Evolutionary conservation across 2,797 vertebrate genomes (phyloP), one percentile per base, ranked within the genome.

Genomic region (Smutsia temminckii): DNA sequence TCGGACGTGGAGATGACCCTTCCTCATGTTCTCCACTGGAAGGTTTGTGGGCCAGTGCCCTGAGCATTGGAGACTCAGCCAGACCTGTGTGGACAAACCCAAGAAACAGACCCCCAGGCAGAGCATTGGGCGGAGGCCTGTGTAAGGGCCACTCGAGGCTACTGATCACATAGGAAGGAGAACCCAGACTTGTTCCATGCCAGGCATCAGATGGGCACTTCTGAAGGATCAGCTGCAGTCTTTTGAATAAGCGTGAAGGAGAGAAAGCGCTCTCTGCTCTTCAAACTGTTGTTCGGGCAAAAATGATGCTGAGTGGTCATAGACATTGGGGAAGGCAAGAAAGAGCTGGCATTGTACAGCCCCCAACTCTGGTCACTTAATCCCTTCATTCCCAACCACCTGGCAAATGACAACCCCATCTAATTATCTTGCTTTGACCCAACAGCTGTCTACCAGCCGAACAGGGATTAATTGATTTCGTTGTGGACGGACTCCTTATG

Each of bases 381-480:
- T 97, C 72, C 64, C 95, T 55, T 97, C 97, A 85, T 96, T 92
- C 90, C 88, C 94, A 87, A 49, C 91, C 95, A 96, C 95, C 95
- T 97, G 89, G 87, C 96, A 97, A 97, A 91, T 86, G 97, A 77
- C 8, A 21, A 93, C 96, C 85, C 57, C 59, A 3, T 91, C 91
- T 97, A 97, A 98, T 98, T 98, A 98, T 97, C 95, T 83, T 94
- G 18, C 32, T 90, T 96, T 96, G 97, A 94, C 94, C 85, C 95
- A 98, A 89, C 93, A 98, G 97, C 97, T 97, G 94, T 95, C 93
- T 97, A 96, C 96, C 98, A 97, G 96, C 95, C 97, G 91, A 95
- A 97, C 91, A 89, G 93, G 81, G 97, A 86, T 96, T 98, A 97
- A 98, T 97, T 98, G 98, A 98, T 98, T 98, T 97, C 96, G 91